Evolutionary conservation across 2,888 invertebrate genomes (phyloP).

Genomic region (Polylopha cassiicola): DNA sequence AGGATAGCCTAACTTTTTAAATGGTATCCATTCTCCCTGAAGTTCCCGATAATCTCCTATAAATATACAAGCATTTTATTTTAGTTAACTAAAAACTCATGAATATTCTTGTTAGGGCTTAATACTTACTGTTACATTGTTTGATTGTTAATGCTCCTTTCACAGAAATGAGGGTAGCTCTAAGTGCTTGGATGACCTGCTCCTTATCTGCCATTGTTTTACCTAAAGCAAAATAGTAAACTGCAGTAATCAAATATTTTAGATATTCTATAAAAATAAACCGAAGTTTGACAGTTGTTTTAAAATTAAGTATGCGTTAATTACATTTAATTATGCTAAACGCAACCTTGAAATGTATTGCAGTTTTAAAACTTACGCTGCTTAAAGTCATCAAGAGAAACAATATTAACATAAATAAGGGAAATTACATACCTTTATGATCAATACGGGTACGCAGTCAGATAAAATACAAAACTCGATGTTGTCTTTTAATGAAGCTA

Average conservation of each 20-base stretch:
- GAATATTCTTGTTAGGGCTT: neutral
- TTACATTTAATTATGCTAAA: too few species aligned
- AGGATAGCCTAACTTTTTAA: slow-evolving; percentile 75
- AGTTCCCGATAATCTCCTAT: slow-evolving; percentile 79
- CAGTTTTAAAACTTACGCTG: too few species aligned
- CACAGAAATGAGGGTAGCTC: slow-evolving; percentile 70
- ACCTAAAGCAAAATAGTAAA: slow-evolving; percentile 1
- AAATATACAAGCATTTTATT: slow-evolving; percentile 17
- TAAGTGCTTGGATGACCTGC: slow-evolving; percentile 65
- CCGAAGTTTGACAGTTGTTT: too few species aligned
- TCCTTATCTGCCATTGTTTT: slow-evolving; percentile 61
- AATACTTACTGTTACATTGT: slow-evolving; percentile 73
- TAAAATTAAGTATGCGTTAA: slow-evolving; percentile 3
- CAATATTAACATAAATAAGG: too few species aligned
- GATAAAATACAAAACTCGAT: neutral
- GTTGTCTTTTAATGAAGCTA: slow-evolving; percentile 9
- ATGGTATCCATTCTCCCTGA: slow-evolving; percentile 81
- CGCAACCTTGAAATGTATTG: too few species aligned
- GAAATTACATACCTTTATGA: too few species aligned
- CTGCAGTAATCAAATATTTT: neutral
- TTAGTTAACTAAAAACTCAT: neutral
- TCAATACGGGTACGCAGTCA: too few species aligned
- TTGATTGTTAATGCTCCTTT: slow-evolving; percentile 70
- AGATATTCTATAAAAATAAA: too few species aligned
- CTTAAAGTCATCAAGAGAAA: too few species aligned